Evolutionary conservation across 2,113 vertebrate species (phyloP).

Genomic region (Nothobranchius kuhntae): DNA sequence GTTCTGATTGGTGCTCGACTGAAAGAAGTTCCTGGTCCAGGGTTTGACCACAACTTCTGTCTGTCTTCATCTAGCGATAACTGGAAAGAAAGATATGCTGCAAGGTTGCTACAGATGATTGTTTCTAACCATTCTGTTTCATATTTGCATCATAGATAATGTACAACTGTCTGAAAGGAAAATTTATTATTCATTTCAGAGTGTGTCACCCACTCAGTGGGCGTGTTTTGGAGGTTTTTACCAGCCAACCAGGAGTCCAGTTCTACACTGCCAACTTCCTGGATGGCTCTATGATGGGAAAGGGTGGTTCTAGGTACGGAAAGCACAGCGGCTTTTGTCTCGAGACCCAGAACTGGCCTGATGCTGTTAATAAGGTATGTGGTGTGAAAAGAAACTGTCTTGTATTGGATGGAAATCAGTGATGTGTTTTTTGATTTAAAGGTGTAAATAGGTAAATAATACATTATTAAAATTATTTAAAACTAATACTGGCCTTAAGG

Average conservation of each 20-base stretch:
- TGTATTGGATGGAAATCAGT: background rate
- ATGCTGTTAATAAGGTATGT: slow-evolving; percentile 90
- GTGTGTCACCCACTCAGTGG: slow-evolving; percentile 83
- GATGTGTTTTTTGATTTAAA: too few relatives aligned
- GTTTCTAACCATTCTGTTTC: background rate
- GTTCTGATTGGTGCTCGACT: slow-evolving; percentile 85
- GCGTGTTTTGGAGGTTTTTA: slow-evolving; percentile 86
- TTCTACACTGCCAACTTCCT: slow-evolving; percentile 96
- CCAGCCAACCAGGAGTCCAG: slow-evolving; percentile 92
- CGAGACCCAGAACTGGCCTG: slow-evolving; percentile 95
- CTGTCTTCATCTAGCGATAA: slow-evolving; percentile 66
- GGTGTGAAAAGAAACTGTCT: background rate
- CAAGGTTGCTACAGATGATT: slow-evolving; percentile 77
- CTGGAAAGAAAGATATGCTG: slow-evolving; percentile 71
- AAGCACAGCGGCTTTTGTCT: slow-evolving; percentile 92
- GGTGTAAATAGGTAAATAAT: too few relatives aligned
- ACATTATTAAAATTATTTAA: too few relatives aligned
- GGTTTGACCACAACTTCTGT: slow-evolving; percentile 98
- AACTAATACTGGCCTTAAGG: too few relatives aligned
- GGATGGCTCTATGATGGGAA: slow-evolving; percentile 86
- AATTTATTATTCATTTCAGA: slow-evolving; percentile 63
- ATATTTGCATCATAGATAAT: background rate
- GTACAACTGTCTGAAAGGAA: too few relatives aligned
- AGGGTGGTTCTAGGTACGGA: slow-evolving; percentile 78
- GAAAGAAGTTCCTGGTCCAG: slow-evolving; percentile 77